Conservation (phyloP, 2,113 vertebrate genomes). For the Eurypyga helias region DNA sequence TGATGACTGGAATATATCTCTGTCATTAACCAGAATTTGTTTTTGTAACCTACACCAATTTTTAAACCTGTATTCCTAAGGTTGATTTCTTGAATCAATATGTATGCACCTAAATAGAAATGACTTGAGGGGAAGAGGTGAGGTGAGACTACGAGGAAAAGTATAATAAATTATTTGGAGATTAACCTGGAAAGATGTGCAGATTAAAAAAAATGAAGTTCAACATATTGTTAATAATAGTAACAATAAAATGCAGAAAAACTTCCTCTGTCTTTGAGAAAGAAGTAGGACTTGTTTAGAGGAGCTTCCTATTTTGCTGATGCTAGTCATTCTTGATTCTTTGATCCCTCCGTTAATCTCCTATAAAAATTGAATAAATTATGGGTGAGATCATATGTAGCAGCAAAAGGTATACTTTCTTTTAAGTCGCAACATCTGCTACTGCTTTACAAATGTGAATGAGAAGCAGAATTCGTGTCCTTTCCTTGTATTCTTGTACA, state of each 20-base stretch:
- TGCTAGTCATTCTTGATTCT: not conserved
- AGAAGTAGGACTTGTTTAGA: not conserved
- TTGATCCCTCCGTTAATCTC: not conserved
- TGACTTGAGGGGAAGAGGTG: not conserved
- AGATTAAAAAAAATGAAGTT: not conserved
- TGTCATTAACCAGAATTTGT: not conserved
- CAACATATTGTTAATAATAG: not conserved
- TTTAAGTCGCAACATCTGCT: not conserved
- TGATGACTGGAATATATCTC: not conserved
- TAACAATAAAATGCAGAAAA: not conserved
- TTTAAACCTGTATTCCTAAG: not conserved
- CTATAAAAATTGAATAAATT: not conserved
- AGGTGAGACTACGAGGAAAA: not conserved
- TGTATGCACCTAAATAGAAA: not conserved
- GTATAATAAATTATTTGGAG: not conserved
- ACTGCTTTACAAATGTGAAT: not conserved
- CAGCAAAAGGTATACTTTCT: not conserved
- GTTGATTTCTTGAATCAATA: not conserved
- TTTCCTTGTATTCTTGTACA: not conserved
- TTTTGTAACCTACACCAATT: not conserved
- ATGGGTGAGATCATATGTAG: not conserved
- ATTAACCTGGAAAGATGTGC: not conserved
- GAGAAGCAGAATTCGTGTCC: not conserved
- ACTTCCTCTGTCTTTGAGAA: not conserved
- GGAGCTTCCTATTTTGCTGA: not conserved